Conservation (phyloP, 2,797 vertebrate species). For the Vultur gryphus region DNA sequence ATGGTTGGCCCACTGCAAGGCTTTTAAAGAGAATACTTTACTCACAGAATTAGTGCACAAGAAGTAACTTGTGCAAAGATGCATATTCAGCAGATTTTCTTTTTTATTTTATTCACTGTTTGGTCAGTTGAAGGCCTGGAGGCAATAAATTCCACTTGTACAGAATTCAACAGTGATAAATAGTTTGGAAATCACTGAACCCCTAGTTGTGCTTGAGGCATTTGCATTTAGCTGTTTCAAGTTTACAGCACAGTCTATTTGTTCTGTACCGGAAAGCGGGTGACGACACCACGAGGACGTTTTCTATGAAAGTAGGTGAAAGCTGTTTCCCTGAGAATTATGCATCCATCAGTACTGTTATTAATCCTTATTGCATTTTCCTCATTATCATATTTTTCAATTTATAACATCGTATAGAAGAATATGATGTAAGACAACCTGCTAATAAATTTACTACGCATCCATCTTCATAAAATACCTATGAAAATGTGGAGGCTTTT, state of each 20-base stretch:
- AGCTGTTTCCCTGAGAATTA: slow-evolving; percentile 17
- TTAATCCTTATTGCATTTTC: slow-evolving; percentile 23
- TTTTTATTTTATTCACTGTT: slow-evolving; percentile 27
- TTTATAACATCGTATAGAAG: not conserved
- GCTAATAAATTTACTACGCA: not conserved
- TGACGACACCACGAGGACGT: not conserved
- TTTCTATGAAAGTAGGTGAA: not conserved
- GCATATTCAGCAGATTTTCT: slow-evolving; percentile 24
- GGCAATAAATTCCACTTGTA: slow-evolving; percentile 44
- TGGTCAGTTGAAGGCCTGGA: slow-evolving; percentile 36
- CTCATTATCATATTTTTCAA: slow-evolving; percentile 40
- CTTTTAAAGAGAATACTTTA: not conserved
- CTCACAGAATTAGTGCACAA: not conserved
- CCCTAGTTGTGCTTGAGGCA: slow-evolving; percentile 7
- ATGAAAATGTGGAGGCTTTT: not conserved
- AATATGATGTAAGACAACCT: not conserved
- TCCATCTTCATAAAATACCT: not conserved
- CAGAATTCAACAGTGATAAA: slow-evolving; percentile 49
- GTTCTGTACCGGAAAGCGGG: not conserved
- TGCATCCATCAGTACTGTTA: not conserved
- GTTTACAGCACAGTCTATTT: slow-evolving; percentile 4
- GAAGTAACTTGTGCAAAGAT: not conserved
- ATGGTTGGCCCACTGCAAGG: not conserved
- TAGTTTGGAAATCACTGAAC: slow-evolving; percentile 46
- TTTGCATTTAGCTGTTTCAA: slow-evolving; percentile 51